Percentiles rank a stretch among this genome's conserved stretches.
These are phyloP conservation scores for Onychomys arenicola DNA, from an alignment of 2,797 vertebrate genomes.

Conservation along the genomic window DNA sequence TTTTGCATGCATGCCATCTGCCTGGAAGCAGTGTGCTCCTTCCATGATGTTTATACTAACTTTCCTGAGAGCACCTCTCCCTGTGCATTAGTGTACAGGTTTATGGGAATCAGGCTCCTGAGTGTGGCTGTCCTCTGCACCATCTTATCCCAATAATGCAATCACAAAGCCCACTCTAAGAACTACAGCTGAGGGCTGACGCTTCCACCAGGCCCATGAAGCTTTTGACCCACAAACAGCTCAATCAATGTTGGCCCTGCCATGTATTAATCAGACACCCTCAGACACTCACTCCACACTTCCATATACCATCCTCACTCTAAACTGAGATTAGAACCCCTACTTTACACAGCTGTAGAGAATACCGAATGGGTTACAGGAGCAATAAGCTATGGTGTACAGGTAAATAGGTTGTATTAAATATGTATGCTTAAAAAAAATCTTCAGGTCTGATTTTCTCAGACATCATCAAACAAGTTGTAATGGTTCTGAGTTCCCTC, in stretches of 20 bases:
- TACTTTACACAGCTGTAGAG: neutral
- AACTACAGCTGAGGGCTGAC: neutral
- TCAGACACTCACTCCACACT: neutral
- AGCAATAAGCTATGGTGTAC: neutral
- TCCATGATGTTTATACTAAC: neutral
- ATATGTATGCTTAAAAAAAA: neutral
- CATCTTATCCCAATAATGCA: neutral
- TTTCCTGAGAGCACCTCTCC: fast-evolving
- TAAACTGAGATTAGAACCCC: neutral
- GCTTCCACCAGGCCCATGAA: neutral
- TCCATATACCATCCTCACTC: neutral
- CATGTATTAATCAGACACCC: neutral
- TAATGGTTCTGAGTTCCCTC: neutral
- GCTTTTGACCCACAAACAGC: neutral
- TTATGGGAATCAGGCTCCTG: neutral
- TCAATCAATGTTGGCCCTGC: neutral
- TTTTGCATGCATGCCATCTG: neutral
- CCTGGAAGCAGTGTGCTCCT: neutral
- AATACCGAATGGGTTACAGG: neutral
- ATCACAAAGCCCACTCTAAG: neutral
- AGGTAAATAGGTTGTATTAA: neutral
- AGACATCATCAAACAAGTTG: conserved; percentile 6
- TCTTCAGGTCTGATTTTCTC: neutral
- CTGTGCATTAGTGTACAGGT: neutral
- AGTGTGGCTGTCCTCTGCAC: fast-evolving